A percentile compares a stretch with the other conserved stretches of the same genome.
Conservation (phyloP, 2,888 invertebrate species). For the Drosophila lacicola region DNA sequence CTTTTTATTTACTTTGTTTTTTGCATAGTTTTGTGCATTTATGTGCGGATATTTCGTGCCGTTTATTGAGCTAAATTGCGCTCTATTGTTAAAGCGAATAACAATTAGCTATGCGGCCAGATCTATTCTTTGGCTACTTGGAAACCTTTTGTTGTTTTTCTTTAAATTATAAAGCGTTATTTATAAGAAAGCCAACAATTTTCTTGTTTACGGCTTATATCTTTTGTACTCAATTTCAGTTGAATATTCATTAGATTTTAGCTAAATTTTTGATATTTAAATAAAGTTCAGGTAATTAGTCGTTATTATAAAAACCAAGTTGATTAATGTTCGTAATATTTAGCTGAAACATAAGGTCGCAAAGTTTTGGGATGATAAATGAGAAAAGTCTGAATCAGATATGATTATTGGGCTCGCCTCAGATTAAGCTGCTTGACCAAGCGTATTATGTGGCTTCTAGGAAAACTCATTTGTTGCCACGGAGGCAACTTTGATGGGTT, state of each 20-base stretch:
- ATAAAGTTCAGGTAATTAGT: background rate
- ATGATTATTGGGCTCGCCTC: slow-evolving; percentile 10
- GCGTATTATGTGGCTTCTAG: slow-evolving; percentile 28
- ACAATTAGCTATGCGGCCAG: slow-evolving; percentile 19
- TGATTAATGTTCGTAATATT: slow-evolving; percentile 27
- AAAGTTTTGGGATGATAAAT: slow-evolving; percentile 35
- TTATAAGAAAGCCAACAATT: background rate
- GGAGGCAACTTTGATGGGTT: slow-evolving; percentile 7
- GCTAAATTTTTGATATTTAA: too few relatives aligned
- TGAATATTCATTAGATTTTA: too few relatives aligned
- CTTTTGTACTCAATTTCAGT: background rate
- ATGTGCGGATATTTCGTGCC: slow-evolving; percentile 17
- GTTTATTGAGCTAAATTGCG: slow-evolving; percentile 44
- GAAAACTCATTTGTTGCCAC: slow-evolving; percentile 39
- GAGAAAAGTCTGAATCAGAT: slow-evolving; percentile 29
- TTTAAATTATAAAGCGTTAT: background rate
- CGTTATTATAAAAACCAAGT: background rate
- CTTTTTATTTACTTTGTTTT: slow-evolving; percentile 1
- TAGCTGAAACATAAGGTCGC: background rate
- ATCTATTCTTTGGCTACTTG: background rate
- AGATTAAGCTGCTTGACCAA: slow-evolving; percentile 24
- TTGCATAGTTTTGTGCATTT: slow-evolving; percentile 16
- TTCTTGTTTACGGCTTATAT: background rate
- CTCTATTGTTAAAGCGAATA: slow-evolving; percentile 13
- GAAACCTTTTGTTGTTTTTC: background rate